Base-by-base conservation (phyloP, 1,140 invertebrate genomes). In the Caerostris darwini region DNA sequence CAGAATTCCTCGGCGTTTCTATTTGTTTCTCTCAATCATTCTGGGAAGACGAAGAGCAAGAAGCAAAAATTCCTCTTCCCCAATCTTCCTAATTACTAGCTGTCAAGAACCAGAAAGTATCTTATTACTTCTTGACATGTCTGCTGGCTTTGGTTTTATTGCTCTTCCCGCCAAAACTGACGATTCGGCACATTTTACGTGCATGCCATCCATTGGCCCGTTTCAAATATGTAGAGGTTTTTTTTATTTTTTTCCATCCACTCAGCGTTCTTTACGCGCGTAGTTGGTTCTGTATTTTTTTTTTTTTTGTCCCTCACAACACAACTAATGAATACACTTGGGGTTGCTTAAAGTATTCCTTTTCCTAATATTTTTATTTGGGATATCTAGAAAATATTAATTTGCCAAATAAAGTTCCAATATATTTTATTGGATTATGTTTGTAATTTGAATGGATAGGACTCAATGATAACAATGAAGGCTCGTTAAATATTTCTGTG, bases 21-120 rank as follows among this genome's bases (percentile, higher is more conserved):
- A 58, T 90, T 90, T 90, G 89, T 77, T 90, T 81, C 19, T 17
- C 69, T 54, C 87, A 69, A 81, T 64, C 69, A 50, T 90, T 90
- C 19, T 14, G n/a, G 14, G 17, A 69, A 54, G 50, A 89, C 54
- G 14, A 17, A 59, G 54, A 53, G 69, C 69, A 12, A 54, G 69
- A n/a, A 90, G 69, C 53, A 90, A 90, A 81, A 90, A 90, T 58
- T 90, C 14, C 61, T 57, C 59, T 59, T 77, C 89, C 69, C 69
- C 89, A 90, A 90, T 90, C 89, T 77, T 90, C 89, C 89, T 90
- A 90, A 90, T 90, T 90, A 90, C 69, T 54, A 90, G 69, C 89
- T 90, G 89, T 90, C 89, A 90, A 59, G 89, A 90, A 69, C 54
- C 64, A 64, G 64, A 89, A 90, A 90, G 89, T 90, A 90, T 90